Conservation (phyloP, 2,113 vertebrate species). For the Lagopus muta region DNA sequence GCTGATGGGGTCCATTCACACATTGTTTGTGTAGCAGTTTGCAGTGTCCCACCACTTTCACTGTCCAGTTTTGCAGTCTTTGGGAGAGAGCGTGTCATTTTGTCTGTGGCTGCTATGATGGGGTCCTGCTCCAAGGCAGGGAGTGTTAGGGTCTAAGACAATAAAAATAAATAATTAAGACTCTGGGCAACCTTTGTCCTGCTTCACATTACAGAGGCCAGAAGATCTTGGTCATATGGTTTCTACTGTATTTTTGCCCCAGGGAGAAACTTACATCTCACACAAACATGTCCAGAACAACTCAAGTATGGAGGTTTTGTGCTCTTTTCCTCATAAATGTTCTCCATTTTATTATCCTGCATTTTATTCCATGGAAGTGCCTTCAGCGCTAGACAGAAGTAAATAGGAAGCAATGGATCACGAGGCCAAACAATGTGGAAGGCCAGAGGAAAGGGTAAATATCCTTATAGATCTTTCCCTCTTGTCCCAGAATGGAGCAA, state of each 20-base stretch:
- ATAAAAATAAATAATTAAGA: background rate
- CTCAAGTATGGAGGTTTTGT: background rate
- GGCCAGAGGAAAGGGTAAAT: background rate
- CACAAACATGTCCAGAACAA: background rate
- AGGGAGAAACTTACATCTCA: background rate
- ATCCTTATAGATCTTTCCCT: background rate
- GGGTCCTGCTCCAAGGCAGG: background rate
- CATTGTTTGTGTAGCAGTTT: background rate
- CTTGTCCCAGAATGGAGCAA: background rate
- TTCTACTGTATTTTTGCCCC: background rate
- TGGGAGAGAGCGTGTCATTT: background rate
- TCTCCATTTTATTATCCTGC: background rate
- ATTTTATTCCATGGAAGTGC: background rate
- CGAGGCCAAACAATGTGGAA: background rate
- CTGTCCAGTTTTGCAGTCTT: background rate
- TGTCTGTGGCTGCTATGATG: background rate
- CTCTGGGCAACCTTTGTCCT: background rate
- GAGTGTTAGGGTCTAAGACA: background rate
- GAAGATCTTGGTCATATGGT: background rate
- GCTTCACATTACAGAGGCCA: background rate
- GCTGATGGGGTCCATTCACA: rapidly evolving
- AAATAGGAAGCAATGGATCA: background rate
- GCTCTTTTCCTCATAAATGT: background rate
- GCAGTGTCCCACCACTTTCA: background rate
- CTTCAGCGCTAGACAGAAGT: background rate